phyloP scores from a whole-genome alignment of 2,113 vertebrate species.

The Taurulus bubalis region DNA sequence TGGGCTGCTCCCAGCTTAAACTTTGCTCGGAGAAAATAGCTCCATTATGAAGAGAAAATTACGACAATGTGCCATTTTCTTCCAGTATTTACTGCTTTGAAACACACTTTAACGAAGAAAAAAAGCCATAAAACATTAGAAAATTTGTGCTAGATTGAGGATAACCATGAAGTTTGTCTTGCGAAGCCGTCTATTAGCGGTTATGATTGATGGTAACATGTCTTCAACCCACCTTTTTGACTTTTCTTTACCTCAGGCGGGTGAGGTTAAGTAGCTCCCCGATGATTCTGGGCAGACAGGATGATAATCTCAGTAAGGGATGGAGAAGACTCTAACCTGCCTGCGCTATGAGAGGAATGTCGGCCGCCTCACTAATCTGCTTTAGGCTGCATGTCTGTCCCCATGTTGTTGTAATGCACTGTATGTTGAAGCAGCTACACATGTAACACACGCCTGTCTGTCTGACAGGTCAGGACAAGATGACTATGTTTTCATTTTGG shows the following conservation, averaged over 20 bases:
- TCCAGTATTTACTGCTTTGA: conserved; percentile 8
- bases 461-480: conserved; percentile 27
- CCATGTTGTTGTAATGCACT: conserved; percentile 8
- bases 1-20: conserved; percentile 11
- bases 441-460: conserved; percentile 8
- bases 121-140: conserved; percentile 3
- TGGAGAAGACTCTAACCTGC: conserved; percentile 27
- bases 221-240: conserved; percentile 1
- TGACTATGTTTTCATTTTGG: conserved; percentile 15
- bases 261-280: conserved; percentile 10
- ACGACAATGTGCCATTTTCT: not conserved
- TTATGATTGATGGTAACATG: conserved; percentile 9
- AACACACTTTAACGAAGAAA: not conserved
- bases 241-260: not conserved
- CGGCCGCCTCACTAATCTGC: conserved; percentile 19
- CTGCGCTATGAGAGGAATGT: conserved; percentile 52
- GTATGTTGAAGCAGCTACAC: conserved; percentile 1
- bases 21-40: conserved; percentile 5
- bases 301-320: conserved; percentile 39
- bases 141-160: not conserved
- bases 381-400: conserved; percentile 24
- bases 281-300: conserved; percentile 21
- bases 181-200: not conserved
- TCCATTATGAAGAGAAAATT: conserved; percentile 14
- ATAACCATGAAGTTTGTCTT: conserved; percentile 1